A percentile compares a stretch with the other conserved stretches of the same genome.
Evolutionary conservation across 2,888 invertebrate genomes (phyloP).

Genomic region (Caenorhabditis imperialis): DNA sequence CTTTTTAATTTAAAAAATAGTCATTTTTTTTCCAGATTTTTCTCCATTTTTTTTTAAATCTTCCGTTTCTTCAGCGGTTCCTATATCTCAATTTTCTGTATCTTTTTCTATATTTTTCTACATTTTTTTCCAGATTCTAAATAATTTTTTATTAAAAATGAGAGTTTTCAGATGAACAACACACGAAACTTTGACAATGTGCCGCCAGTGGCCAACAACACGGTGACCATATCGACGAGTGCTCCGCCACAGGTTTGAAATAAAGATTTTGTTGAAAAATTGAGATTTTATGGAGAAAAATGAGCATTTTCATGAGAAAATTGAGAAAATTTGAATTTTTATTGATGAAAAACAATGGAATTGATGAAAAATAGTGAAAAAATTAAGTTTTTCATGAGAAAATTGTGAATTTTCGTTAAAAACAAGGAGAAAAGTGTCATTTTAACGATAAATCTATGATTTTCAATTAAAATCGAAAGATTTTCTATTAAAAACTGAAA

Average conservation of each 20-base stretch:
- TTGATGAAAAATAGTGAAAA: constrained; percentile 1
- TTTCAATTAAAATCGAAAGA: too few relatives aligned
- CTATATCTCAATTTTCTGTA: background rate
- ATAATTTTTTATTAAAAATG: too few relatives aligned
- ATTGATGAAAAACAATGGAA: background rate
- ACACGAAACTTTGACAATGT: constrained; percentile 51
- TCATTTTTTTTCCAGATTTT: constrained; percentile 2
- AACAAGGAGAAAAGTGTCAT: too few relatives aligned
- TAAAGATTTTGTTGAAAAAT: too few relatives aligned
- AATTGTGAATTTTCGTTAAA: background rate
- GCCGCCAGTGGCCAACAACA: constrained; percentile 50
- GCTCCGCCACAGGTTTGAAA: too few relatives aligned
- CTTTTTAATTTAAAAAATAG: background rate
- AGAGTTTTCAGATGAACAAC: constrained; percentile 12
- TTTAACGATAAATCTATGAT: too few relatives aligned
- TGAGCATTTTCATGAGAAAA: background rate
- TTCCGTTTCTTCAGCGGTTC: constrained; percentile 4
- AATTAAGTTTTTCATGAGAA: background rate
- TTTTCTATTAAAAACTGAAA: constrained; percentile 1
- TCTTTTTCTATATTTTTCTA: background rate
- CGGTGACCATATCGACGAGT: constrained; percentile 50
- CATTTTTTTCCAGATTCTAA: too few relatives aligned
- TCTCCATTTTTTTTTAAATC: background rate
- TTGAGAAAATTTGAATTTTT: too few relatives aligned
- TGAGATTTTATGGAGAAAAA: constrained; percentile 3